A percentile compares a stretch with the other conserved stretches of the same genome.
phyloP scores from a whole-genome alignment of 1,140 invertebrate species.

The Coptotermes formosanus region DNA sequence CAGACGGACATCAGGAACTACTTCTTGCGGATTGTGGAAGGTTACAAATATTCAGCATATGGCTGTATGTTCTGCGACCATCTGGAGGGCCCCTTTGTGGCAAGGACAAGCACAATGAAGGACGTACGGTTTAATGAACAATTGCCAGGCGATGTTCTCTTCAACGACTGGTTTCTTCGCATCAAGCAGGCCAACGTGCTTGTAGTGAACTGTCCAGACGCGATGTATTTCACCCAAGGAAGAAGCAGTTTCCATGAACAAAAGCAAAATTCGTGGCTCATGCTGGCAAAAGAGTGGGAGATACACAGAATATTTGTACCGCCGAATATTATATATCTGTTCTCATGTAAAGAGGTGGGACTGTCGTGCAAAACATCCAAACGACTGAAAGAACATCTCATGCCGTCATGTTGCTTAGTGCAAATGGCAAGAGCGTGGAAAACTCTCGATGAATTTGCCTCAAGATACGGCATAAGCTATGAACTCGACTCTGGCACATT shows the following conservation, averaged over 20 bases:
- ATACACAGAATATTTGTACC: slow-evolving; percentile 36
- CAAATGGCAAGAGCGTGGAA: slow-evolving; percentile 34
- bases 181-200: slow-evolving; percentile 34
- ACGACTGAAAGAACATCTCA: slow-evolving; percentile 28
- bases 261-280: slow-evolving; percentile 33
- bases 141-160: slow-evolving; percentile 36
- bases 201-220: slow-evolving; percentile 41
- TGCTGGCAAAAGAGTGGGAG: slow-evolving; percentile 38
- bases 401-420: slow-evolving; percentile 39
- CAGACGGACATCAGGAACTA: slow-evolving; percentile 41
- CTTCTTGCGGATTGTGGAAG: slow-evolving; percentile 40
- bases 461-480: slow-evolving; percentile 35
- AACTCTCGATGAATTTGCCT: slow-evolving; percentile 30
- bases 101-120: slow-evolving; percentile 34
- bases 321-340: slow-evolving; percentile 31
- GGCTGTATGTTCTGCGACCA: slow-evolving; percentile 46
- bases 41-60: slow-evolving; percentile 41
- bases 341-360: slow-evolving; percentile 37
- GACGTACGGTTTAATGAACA: slow-evolving; percentile 36
- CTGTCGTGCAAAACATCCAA: slow-evolving; percentile 32
- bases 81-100: slow-evolving; percentile 42
- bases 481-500: slow-evolving; percentile 41
- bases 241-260: slow-evolving; percentile 8
- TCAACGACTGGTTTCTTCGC: slow-evolving; percentile 43
- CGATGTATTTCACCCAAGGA: slow-evolving; percentile 40